These are phyloP conservation scores for Microvelia longipes DNA, from an alignment of 1,140 invertebrate genomes.

Conservation along the genomic window DNA sequence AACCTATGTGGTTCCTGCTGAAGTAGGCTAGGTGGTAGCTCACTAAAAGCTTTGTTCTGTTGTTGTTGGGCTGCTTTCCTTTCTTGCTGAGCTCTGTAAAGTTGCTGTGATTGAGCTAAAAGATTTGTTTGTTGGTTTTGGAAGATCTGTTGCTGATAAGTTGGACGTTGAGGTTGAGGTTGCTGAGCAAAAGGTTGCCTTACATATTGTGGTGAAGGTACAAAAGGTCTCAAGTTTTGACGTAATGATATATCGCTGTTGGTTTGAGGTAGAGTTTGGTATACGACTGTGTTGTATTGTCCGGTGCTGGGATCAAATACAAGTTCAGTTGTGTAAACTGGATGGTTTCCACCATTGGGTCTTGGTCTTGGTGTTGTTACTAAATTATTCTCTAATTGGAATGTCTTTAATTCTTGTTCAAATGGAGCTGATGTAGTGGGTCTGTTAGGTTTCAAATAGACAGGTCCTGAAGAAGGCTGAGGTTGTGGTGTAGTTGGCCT, in stretches of 20 bases:
- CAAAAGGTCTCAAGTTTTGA: conserved; percentile 49
- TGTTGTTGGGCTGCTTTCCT: conserved; percentile 16
- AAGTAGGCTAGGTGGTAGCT: conserved; percentile 13
- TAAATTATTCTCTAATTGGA: conserved; percentile 54
- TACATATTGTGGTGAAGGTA: conserved; percentile 25
- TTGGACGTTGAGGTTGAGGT: conserved; percentile 9
- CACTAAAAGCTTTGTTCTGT: conserved; percentile 2
- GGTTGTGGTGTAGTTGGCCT: conserved; percentile 38
- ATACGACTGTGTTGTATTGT: conserved; percentile 62
- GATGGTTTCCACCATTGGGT: conserved; percentile 26
- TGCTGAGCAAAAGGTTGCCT: conserved; percentile 18
- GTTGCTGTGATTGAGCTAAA: conserved; percentile 52
- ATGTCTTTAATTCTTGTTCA: conserved; percentile 55
- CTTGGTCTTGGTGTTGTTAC: conserved; percentile 23
- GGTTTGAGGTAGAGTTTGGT: conserved; percentile 55
- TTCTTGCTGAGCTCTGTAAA: conserved; percentile 53
- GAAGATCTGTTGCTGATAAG: conserved; percentile 45
- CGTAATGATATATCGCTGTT: conserved; percentile 48
- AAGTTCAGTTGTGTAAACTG: conserved; percentile 57
- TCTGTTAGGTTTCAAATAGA: conserved; percentile 27
- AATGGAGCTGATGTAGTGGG: conserved; percentile 40
- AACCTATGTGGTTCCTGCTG: conserved; percentile 21
- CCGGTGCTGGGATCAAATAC: conserved; percentile 60
- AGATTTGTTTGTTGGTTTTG: conserved; percentile 51
- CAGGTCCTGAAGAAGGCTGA: conserved; percentile 25